A percentile compares a stretch with the other conserved stretches of the same genome.
These are phyloP conservation scores for Atractosteus spatula DNA, from an alignment of 2,113 vertebrate species.

Conservation along the genomic window DNA sequence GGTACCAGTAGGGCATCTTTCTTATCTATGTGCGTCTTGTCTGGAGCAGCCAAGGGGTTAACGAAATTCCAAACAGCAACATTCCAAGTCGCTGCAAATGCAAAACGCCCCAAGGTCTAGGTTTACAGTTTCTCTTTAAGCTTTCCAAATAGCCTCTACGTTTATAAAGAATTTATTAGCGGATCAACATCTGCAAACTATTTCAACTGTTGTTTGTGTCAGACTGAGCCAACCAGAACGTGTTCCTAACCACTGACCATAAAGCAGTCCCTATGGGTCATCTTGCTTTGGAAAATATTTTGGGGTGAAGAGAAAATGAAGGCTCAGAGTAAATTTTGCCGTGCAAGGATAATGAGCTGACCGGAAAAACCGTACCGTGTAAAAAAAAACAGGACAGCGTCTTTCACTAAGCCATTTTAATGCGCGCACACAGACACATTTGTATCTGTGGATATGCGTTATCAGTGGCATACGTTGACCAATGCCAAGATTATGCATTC, in stretches of 20 bases:
- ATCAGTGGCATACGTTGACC: no score
- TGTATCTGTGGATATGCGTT: no score
- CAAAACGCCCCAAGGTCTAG: slow-evolving; percentile 34
- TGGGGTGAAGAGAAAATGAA: no score
- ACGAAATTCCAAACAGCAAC: neutral
- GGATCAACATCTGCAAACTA: slow-evolving; percentile 62
- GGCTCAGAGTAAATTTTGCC: no score
- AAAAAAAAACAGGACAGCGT: no score
- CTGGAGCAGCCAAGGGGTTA: neutral
- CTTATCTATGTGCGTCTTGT: no score
- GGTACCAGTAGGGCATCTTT: neutral
- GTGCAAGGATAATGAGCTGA: no score
- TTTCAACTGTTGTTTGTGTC: slow-evolving; percentile 55
- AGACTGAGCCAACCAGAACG: slow-evolving; percentile 27
- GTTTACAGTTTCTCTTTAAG: slow-evolving; percentile 17
- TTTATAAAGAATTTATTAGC: slow-evolving; percentile 58
- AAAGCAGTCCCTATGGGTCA: slow-evolving; percentile 28
- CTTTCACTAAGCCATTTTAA: no score
- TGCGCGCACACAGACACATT: no score
- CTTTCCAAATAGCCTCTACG: slow-evolving; percentile 27
- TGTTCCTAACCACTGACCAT: neutral
- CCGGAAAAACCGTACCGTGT: no score
- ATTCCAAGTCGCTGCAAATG: neutral
- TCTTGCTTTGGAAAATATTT: slow-evolving; percentile 2
- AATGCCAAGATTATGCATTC: no score